Percentiles rank a stretch among this genome's conserved stretches.
These are phyloP conservation scores for Caloenas nicobarica DNA, from an alignment of 2,113 vertebrate species.

Conservation along the genomic window DNA sequence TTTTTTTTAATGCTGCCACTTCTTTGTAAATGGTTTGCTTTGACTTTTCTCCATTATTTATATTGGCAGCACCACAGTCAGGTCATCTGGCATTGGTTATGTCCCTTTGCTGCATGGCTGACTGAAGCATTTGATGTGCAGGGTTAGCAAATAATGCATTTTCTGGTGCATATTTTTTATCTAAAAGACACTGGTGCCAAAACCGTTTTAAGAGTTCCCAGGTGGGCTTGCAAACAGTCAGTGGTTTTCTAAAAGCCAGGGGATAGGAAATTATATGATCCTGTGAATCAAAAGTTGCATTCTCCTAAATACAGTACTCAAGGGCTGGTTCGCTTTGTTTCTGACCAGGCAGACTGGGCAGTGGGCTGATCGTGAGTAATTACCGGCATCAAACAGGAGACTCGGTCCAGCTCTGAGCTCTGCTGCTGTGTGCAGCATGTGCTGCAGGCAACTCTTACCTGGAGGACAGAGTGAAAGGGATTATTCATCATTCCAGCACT, in stretches of 20 bases:
- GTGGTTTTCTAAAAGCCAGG: not conserved
- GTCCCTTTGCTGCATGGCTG: not conserved
- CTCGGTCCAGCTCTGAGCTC: not conserved
- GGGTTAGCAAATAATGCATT: not conserved
- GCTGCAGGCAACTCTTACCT: not conserved
- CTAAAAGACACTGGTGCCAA: not conserved
- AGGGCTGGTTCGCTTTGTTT: not conserved
- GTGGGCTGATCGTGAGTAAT: not conserved
- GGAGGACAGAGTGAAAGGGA: not conserved
- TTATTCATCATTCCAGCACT: not conserved
- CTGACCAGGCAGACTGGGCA: not conserved
- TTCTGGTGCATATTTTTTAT: not conserved
- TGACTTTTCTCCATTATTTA: not conserved
- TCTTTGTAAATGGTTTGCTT: conserved; percentile 21
- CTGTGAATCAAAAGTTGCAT: not conserved
- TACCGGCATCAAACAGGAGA: not conserved
- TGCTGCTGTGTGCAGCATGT: not conserved
- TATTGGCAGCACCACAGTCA: not conserved
- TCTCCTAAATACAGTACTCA: not conserved
- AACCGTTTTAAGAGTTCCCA: not conserved
- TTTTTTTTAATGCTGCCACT: not conserved
- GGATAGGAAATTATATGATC: not conserved
- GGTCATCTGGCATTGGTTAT: not conserved
- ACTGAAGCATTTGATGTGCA: not conserved
- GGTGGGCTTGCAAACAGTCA: not conserved